phyloP scores from a whole-genome alignment of 2,113 vertebrate species.

The Heloderma charlesbogerti region DNA sequence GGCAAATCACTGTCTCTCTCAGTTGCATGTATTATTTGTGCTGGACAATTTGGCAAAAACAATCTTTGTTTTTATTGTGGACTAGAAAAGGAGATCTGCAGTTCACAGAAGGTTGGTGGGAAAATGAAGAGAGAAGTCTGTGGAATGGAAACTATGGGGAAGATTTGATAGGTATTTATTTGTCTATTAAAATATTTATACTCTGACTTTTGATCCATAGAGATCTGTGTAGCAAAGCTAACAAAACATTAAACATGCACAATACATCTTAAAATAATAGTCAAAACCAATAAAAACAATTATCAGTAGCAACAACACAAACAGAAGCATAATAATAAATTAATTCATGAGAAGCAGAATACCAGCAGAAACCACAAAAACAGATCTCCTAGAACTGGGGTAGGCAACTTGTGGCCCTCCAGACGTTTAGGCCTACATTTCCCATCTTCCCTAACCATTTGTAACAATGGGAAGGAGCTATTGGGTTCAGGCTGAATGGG shows the following conservation, averaged over 20 bases:
- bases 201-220: background rate
- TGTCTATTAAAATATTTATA: background rate
- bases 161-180: background rate
- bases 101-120: background rate
- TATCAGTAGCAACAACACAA: background rate
- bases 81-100: background rate
- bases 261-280: background rate
- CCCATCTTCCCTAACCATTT: too few species aligned
- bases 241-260: background rate
- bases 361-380: background rate
- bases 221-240: background rate
- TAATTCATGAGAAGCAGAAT: background rate
- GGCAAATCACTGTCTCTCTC: background rate
- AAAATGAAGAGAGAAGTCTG: background rate
- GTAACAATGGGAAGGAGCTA: too few species aligned
- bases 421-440: too few species aligned
- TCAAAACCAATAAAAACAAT: constrained; percentile 3
- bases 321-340: background rate
- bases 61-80: background rate
- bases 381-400: background rate
- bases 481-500: too few species aligned
- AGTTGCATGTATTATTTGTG: background rate
- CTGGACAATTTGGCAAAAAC: background rate
- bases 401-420: too few species aligned
- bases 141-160: background rate